phyloP scores from a whole-genome alignment of 1,140 invertebrate genomes.

The Papilio helenus region DNA sequence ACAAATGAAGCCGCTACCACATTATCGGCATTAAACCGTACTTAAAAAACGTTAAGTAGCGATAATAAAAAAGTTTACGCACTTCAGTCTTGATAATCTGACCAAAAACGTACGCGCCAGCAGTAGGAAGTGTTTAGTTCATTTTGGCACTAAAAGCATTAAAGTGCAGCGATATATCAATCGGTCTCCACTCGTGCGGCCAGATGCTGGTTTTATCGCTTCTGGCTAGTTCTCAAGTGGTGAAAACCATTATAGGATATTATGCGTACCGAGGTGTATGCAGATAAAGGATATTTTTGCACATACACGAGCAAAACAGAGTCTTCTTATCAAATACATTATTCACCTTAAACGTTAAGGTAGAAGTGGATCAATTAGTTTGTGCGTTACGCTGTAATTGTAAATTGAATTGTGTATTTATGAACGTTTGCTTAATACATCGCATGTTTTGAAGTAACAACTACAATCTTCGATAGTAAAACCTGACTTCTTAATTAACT shows the following conservation, averaged over 20 bases:
- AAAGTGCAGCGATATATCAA: slow-evolving; percentile 72
- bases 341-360: slow-evolving; percentile 3
- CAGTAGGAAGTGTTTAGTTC: slow-evolving; percentile 52
- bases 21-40: not conserved
- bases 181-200: slow-evolving; percentile 56
- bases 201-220: slow-evolving; percentile 76
- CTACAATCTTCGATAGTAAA: not conserved
- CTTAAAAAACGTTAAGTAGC: slow-evolving; percentile 31
- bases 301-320: slow-evolving; percentile 39
- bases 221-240: slow-evolving; percentile 80
- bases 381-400: slow-evolving; percentile 15
- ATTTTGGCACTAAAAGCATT: slow-evolving; percentile 69
- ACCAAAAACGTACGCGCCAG: slow-evolving; percentile 42
- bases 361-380: slow-evolving; percentile 7
- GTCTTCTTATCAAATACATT: slow-evolving; percentile 7
- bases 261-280: slow-evolving; percentile 65
- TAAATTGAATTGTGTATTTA: slow-evolving; percentile 12
- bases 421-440: not conserved
- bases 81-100: slow-evolving; percentile 29
- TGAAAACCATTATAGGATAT: slow-evolving; percentile 74
- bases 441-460: not conserved
- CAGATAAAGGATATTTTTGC: slow-evolving; percentile 68
- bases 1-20: not conserved
- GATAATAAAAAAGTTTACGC: slow-evolving; percentile 31
- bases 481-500: not conserved